These are phyloP conservation scores for Mythimna ferrago DNA, from an alignment of 2,888 invertebrate species.

Conservation along the genomic window DNA sequence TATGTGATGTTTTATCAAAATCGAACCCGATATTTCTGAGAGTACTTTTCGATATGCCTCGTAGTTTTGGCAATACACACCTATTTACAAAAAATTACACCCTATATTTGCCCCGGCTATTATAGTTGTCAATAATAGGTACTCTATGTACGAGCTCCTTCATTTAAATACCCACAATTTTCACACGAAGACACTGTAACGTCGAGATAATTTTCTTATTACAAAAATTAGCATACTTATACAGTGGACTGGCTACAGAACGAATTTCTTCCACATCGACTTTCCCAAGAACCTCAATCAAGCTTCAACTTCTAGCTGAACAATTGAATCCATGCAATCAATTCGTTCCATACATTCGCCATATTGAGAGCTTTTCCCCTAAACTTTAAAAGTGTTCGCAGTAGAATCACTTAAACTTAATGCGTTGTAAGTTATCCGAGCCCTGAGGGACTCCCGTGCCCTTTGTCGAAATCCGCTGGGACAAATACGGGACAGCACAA, in stretches of 20 bases:
- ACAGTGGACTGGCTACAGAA: background rate
- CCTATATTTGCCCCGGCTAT: no score
- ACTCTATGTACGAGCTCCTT: background rate
- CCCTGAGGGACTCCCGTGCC: conserved; percentile 73
- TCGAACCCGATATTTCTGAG: no score
- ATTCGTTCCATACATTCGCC: conserved; percentile 38
- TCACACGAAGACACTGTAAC: background rate
- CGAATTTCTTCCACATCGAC: background rate
- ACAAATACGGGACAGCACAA: conserved; percentile 70
- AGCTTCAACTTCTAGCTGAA: conserved; percentile 5
- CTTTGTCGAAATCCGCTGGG: conserved; percentile 78
- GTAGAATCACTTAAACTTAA: conserved; percentile 88
- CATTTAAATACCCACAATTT: background rate
- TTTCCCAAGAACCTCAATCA: conserved; percentile 17
- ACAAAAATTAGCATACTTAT: background rate
- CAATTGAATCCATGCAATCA: conserved; percentile 36
- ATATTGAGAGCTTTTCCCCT: conserved; percentile 59
- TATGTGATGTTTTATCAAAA: no score
- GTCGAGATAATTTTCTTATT: background rate
- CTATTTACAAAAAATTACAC: no score
- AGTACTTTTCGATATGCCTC: no score
- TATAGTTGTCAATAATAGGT: background rate
- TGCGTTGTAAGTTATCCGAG: conserved; percentile 83
- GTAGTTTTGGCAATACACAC: no score
- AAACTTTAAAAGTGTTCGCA: conserved; percentile 82